Conservation (phyloP, 1,140 invertebrate species). For the Aphelenchoides fujianensis region DNA sequence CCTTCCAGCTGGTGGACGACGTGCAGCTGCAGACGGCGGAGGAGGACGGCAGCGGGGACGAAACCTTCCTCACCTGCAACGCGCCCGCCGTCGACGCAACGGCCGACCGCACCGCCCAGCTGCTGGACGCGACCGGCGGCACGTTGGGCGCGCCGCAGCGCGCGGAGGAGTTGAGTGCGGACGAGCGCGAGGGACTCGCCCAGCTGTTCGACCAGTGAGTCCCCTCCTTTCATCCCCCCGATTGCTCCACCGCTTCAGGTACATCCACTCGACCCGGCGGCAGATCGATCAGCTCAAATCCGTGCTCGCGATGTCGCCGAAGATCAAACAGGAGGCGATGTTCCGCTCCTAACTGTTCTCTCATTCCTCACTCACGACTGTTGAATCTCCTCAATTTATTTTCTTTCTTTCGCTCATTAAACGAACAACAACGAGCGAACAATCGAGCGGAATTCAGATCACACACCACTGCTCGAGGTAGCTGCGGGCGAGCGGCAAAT, state of each 20-base stretch:
- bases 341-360: not conserved
- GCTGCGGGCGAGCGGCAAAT: conserved; percentile 59
- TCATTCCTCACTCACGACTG: not conserved
- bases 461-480: conserved; percentile 63
- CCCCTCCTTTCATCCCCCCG: not conserved
- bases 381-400: not conserved
- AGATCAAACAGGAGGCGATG: not conserved
- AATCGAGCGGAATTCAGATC: conserved; percentile 57
- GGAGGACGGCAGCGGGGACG: not conserved
- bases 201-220: not conserved
- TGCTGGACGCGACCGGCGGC: not conserved
- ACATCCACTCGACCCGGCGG: too few species aligned
- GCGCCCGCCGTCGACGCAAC: not conserved
- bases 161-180: not conserved
- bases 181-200: not conserved
- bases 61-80: conserved; percentile 3
- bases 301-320: not conserved
- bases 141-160: not conserved
- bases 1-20: conserved; percentile 4
- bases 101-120: not conserved
- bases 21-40: not conserved
- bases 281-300: not conserved
- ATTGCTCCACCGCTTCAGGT: too few species aligned
- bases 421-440: too few species aligned
- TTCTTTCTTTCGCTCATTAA: too few species aligned